Conservation (phyloP, 2,888 invertebrate genomes). For the Neoitamus cyanurus region DNA sequence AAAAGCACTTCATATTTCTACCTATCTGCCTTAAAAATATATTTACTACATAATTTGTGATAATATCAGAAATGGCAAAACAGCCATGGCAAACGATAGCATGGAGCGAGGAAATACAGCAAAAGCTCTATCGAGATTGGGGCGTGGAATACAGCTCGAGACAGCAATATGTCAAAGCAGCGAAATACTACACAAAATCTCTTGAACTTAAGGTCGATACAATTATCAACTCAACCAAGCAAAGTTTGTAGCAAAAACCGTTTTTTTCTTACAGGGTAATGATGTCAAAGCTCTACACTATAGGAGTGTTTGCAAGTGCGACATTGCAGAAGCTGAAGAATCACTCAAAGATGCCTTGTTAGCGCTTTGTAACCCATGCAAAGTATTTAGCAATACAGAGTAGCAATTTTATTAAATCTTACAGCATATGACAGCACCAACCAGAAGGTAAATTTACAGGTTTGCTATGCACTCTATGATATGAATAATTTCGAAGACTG, state of each 20-base stretch:
- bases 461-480: slow-evolving; percentile 41
- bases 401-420: neutral
- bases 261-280: neutral
- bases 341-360: slow-evolving; percentile 39
- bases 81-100: slow-evolving; percentile 43
- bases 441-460: slow-evolving; percentile 46
- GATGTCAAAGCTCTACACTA: slow-evolving; percentile 32
- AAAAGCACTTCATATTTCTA: no score
- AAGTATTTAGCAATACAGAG: no score
- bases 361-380: slow-evolving; percentile 24
- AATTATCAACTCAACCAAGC: neutral
- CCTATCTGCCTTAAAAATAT: neutral
- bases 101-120: slow-evolving; percentile 45
- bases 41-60: neutral
- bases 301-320: slow-evolving; percentile 42
- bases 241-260: neutral
- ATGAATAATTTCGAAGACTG: slow-evolving; percentile 45
- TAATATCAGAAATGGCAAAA: neutral
- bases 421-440: slow-evolving; percentile 18
- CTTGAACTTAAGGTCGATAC: slow-evolving; percentile 42
- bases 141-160: slow-evolving; percentile 34
- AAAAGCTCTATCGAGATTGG: slow-evolving; percentile 49
- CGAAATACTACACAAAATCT: slow-evolving; percentile 42
- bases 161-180: slow-evolving; percentile 45
- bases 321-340: slow-evolving; percentile 18